These are phyloP conservation scores for Morinoia aosen DNA, from an alignment of 2,888 invertebrate species.

Conservation along the genomic window DNA sequence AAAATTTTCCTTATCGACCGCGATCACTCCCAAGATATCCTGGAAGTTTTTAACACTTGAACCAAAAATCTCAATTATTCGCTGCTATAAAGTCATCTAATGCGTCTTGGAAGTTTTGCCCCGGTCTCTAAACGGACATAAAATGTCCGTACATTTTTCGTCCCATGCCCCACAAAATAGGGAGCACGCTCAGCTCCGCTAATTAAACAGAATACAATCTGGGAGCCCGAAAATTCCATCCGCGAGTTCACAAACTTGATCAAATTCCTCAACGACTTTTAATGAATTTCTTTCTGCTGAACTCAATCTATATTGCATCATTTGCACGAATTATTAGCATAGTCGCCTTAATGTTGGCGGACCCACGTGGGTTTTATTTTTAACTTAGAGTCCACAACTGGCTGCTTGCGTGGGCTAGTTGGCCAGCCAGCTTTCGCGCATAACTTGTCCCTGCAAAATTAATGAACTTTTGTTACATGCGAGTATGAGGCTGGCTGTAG, in stretches of 20 bases:
- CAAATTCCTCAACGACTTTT: constrained; percentile 34
- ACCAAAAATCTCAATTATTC: neutral
- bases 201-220: constrained; percentile 51
- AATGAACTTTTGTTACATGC: no score
- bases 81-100: neutral
- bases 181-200: neutral
- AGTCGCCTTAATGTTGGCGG: neutral
- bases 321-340: constrained; percentile 28
- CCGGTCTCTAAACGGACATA: neutral
- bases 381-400: neutral
- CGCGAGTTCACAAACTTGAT: constrained; percentile 36
- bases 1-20: neutral
- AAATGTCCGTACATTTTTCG: neutral
- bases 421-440: neutral
- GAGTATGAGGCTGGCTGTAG: no score
- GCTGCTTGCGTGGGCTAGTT: neutral
- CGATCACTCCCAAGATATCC: neutral
- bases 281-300: constrained; percentile 32
- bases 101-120: neutral
- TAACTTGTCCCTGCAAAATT: no score
- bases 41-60: neutral
- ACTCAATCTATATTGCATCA: constrained; percentile 28
- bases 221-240: neutral
- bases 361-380: neutral
- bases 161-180: neutral